Base-by-base conservation (phyloP, 2,113 vertebrate genomes). In the Dipodomys ordii region DNA sequence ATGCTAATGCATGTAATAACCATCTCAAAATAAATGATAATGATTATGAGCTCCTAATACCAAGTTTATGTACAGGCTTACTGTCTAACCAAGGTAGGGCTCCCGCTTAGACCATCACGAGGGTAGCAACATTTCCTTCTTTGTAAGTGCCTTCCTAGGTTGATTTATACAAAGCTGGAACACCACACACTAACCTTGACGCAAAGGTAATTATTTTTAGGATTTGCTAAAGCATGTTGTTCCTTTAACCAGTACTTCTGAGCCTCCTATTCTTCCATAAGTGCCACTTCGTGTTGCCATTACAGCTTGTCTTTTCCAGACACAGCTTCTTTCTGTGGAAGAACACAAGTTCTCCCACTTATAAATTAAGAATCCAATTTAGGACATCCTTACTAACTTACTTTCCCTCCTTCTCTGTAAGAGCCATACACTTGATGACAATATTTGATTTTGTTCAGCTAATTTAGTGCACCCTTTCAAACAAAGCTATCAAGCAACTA, bases 161-260 rank as follows among this genome's bases (percentile, higher is more conserved):
- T 93, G 83, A 93, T 93, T 95, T 94, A 73, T n/a, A 83, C 78
- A 87, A 85, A 88, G 62, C 60, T 53, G 2, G 18, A 82, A 91
- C 85, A 92, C 87, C 5, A 71, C 67, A 86, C 92, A 87, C 81
- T 84, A 94, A 95, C 53, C 74, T 81, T 82, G 80, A 89, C 88
- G 79, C 60, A 83, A 95, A 91, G 73, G 71, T 53, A 57, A 94
- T 91, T 94, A 82, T 90, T 86, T 82, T 71, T 71, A 74, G 46
- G n/a, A 39, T 69, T 64, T 60, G 57, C 67, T 92, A 35, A 74
- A n/a, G 57, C 78, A 71, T 62, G 49, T 73, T 65, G 1, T 73
- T 90, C 18, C 39, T 93, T 82, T 30, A 78, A 30, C 78, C 68
- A 83, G 85, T 23, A 57, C 12, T 7, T 32, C 12, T 20, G 65